phyloP scores from a whole-genome alignment of 1,140 invertebrate species.

The Latrodectus geometricus region DNA sequence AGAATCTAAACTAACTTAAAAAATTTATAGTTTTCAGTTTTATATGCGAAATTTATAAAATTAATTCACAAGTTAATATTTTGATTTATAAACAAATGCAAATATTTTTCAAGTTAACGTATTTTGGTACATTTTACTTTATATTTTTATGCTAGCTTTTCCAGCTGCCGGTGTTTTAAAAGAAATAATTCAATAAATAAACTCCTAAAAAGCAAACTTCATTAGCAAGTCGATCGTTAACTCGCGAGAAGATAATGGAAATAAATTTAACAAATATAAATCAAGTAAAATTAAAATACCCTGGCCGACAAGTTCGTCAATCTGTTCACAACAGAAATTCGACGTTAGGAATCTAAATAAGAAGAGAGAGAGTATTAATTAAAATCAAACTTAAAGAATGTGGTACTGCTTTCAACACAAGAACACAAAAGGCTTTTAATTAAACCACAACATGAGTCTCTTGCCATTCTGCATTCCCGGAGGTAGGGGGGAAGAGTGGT shows the following conservation, averaged over 20 bases:
- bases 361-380: conserved; percentile 22
- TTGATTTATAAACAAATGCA: too few species aligned
- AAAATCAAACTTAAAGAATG: conserved; percentile 26
- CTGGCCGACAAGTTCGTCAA: background rate
- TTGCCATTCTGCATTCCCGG: background rate
- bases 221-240: background rate
- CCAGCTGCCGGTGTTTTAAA: background rate
- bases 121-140: too few species aligned
- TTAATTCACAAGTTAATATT: too few species aligned
- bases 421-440: conserved; percentile 44
- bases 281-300: background rate
- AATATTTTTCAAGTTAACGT: too few species aligned
- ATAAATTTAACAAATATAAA: background rate
- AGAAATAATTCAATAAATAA: background rate
- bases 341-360: background rate
- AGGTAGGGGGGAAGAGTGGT: background rate
- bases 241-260: background rate
- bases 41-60: too few species aligned
- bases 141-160: too few species aligned
- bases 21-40: too few species aligned
- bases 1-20: too few species aligned
- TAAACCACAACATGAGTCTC: conserved; percentile 23
- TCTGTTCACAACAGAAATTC: background rate
- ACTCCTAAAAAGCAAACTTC: background rate
- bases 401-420: background rate